A percentile compares a stretch with the other conserved stretches of the same genome.
Evolutionary conservation across 53 echinoderm and acorn worm species (phyloP).

Genomic region (Echinometra lucunter): DNA sequence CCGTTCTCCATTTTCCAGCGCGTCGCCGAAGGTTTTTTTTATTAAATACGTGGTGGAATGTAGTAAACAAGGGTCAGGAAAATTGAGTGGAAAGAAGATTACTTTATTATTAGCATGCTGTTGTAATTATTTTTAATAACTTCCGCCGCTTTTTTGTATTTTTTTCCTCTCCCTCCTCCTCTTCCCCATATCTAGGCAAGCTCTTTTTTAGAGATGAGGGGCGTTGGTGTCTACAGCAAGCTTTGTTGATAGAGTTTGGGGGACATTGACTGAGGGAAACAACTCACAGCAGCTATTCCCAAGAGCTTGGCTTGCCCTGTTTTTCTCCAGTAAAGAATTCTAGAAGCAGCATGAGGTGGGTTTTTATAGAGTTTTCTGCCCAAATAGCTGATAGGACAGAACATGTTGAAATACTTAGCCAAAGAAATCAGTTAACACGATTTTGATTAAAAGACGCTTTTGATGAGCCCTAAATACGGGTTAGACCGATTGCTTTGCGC

Average conservation of each 20-base stretch:
- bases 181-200: neutral
- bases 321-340: conserved; percentile 29
- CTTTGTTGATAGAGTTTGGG: conserved; percentile 49
- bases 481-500: conserved; percentile 52
- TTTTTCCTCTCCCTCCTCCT: conserved; percentile 43
- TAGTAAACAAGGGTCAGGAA: conserved; percentile 67
- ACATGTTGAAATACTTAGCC: conserved; percentile 69
- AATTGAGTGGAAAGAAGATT: conserved; percentile 69
- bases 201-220: conserved; percentile 32
- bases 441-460: conserved; percentile 63
- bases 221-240: conserved; percentile 22
- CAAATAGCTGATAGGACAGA: conserved; percentile 49
- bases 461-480: conserved; percentile 63
- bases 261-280: conserved; percentile 49
- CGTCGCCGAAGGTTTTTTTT: conserved; percentile 60
- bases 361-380: conserved; percentile 22
- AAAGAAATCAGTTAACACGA: conserved; percentile 63
- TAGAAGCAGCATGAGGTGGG: conserved; percentile 66
- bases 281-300: conserved; percentile 29
- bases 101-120: conserved; percentile 73
- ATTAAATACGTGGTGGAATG: conserved; percentile 68
- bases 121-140: conserved; percentile 74
- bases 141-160: conserved; percentile 66
- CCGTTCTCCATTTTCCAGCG: conserved; percentile 57
- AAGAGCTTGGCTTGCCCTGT: conserved; percentile 34